Evolutionary conservation across 1,140 invertebrate species (phyloP).

Genomic region (Potamilus streckersoni): DNA sequence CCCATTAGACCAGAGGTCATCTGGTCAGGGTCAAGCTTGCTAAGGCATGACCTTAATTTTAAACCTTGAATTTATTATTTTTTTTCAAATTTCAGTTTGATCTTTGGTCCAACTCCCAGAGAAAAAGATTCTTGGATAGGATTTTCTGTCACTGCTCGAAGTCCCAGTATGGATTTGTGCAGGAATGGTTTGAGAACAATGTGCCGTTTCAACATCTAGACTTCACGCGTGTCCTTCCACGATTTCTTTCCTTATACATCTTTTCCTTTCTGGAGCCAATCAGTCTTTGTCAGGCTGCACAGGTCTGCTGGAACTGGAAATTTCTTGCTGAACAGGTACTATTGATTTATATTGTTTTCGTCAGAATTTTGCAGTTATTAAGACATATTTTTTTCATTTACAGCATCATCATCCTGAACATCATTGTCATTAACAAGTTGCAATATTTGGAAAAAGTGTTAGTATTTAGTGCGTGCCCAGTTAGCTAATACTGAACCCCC

Average conservation of each 20-base stretch:
- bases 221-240: conserved; percentile 61
- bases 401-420: too few species aligned
- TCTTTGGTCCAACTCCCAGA: conserved; percentile 64
- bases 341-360: too few species aligned
- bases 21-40: too few species aligned
- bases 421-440: too few species aligned
- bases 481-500: not conserved
- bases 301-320: conserved; percentile 66
- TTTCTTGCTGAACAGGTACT: conserved; percentile 60
- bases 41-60: too few species aligned
- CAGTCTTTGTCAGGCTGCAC: conserved; percentile 61
- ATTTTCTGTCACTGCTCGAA: conserved; percentile 57
- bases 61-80: not conserved
- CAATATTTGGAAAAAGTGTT: not conserved
- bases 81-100: conserved; percentile 57
- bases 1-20: too few species aligned
- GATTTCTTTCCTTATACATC: conserved; percentile 65
- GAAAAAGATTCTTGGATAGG: conserved; percentile 60
- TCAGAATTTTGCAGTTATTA: not conserved
- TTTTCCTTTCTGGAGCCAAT: conserved; percentile 67
- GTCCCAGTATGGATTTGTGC: conserved; percentile 60
- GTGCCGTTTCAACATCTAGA: conserved; percentile 63
- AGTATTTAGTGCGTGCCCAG: not conserved
- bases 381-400: too few species aligned
- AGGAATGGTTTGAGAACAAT: conserved; percentile 53